phyloP scores from a whole-genome alignment of 64 coral and sea anemone species.

The Dendrophyllia cribrosa region DNA sequence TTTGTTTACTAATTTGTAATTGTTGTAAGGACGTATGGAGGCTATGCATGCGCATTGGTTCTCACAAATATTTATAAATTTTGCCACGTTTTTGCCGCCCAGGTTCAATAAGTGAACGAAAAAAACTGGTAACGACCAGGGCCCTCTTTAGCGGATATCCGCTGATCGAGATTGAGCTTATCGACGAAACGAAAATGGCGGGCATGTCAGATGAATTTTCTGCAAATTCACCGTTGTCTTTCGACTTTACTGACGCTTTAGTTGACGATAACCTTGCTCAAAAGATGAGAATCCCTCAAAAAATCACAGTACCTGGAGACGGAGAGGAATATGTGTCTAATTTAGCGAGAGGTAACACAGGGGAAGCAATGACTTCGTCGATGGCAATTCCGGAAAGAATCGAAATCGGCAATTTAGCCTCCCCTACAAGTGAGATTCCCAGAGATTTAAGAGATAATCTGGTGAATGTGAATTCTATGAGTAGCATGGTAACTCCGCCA shows the following conservation, averaged over 20 bases:
- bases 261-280: constrained; percentile 56
- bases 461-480: constrained; percentile 62
- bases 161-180: not conserved
- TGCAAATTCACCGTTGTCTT: constrained; percentile 42
- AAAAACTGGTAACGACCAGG: no score
- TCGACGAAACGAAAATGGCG: not conserved
- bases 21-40: no score
- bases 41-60: no score
- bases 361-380: constrained; percentile 24
- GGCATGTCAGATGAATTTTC: not conserved
- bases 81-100: no score
- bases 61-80: no score
- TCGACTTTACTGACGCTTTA: constrained; percentile 60
- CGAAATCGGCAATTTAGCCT: constrained; percentile 71
- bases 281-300: constrained; percentile 77
- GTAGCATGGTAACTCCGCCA: constrained; percentile 93
- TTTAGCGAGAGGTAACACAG: not conserved
- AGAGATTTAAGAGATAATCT: constrained; percentile 84
- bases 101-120: no score
- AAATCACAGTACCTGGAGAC: constrained; percentile 53
- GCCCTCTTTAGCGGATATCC: not conserved
- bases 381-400: constrained; percentile 91
- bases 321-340: constrained; percentile 16
- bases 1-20: no score
- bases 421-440: constrained; percentile 69